Conservation (phyloP, 2,113 vertebrate species). For the Mobula birostris region DNA sequence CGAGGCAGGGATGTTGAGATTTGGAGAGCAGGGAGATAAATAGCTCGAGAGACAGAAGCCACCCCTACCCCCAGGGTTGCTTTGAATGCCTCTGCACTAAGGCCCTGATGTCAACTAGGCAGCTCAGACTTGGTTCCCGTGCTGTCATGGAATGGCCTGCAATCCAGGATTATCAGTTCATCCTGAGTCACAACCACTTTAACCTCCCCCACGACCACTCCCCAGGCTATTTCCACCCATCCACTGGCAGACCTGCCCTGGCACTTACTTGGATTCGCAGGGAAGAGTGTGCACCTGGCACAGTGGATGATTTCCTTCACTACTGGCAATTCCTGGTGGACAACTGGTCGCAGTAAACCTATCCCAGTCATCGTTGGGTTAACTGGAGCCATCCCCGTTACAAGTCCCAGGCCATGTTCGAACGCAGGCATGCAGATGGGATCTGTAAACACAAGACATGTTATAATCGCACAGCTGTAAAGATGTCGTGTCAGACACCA, state of each 20-base stretch:
- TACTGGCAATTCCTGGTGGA: conserved; percentile 69
- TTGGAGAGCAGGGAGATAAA: too few species aligned
- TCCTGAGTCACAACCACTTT: background rate
- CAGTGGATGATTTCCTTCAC: conserved; percentile 94
- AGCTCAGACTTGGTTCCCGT: background rate
- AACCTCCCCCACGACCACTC: background rate
- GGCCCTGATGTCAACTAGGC: too few species aligned
- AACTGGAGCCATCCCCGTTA: conserved; percentile 75
- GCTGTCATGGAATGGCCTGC: background rate
- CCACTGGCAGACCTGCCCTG: too few species aligned
- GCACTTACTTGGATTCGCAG: conserved; percentile 91
- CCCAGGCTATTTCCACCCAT: too few species aligned
- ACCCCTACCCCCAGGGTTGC: background rate
- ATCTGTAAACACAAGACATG: conserved; percentile 61
- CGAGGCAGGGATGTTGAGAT: too few species aligned
- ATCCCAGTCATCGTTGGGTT: conserved; percentile 87
- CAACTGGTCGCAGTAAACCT: conserved; percentile 70
- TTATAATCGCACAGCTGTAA: background rate
- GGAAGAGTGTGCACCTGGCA: conserved; percentile 90
- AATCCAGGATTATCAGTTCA: background rate
- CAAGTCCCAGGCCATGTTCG: conserved; percentile 78
- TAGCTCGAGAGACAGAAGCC: too few species aligned
- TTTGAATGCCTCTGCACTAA: background rate
- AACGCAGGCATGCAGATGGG: conserved; percentile 86
- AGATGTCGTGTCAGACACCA: too few species aligned